Evolutionary conservation across 2,113 vertebrate species (phyloP), one percentile per base, ranked within the genome.

Genomic region (Plecotus auritus): DNA sequence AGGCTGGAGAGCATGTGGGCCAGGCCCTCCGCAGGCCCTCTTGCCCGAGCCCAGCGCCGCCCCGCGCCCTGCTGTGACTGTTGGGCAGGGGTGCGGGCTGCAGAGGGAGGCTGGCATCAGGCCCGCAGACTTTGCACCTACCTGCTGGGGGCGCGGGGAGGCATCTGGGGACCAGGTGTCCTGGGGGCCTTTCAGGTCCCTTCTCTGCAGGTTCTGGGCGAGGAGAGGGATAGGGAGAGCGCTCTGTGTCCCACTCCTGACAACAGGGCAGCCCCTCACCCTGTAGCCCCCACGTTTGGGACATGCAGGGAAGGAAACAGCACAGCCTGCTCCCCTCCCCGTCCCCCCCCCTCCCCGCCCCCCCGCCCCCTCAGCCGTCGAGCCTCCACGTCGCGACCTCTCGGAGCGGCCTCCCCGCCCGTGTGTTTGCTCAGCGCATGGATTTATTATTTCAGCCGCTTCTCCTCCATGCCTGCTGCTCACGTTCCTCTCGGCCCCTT

Each of bases 381-480:
- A 13, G 32, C 77, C 77, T 59, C 47, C 1, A 1, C 74, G 35
- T 23, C 66, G 5, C 13, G 26, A 20, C 13, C 49, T 28, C 81
- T n/a, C 0, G 1, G 81, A 32, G 70, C 88, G 7, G 54, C 5
- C 85, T 42, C 20, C 86, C 47, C 0, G 2, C 30, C 66, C 3
- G 1, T 0, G 17, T 45, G 78, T 85, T 83, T 88, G 40, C 37
- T 61, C 47, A 40, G 88, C 30, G 23, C 14, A 1, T 1, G 9
- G 88, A 12, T 80, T 94, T 95, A 69, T 94, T 59, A 28, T 88
- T 88, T 67, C 95, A 88, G 14, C 28, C 40, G 3, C 91, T 70
- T 91, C 64, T 51, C 0, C 13, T 45, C 0, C 10, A 23, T 14
- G 0, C 56, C 22, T 5, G 26, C 78, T 32, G 40, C 4, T 51